phyloP scores from a whole-genome alignment of 2,113 vertebrate species.

The Ptyas mucosa region DNA sequence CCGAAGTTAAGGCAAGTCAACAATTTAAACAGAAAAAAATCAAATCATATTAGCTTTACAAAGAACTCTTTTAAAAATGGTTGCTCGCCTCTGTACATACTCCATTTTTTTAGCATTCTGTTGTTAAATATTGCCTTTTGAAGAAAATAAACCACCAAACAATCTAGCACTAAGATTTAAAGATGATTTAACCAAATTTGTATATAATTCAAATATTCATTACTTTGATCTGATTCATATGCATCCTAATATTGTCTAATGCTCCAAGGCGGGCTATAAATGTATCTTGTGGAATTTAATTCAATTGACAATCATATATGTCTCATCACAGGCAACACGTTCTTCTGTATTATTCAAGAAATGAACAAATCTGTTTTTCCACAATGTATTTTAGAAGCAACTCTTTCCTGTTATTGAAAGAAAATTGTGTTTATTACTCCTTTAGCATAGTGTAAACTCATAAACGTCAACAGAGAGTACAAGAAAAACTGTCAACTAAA shows the following conservation, averaged over 20 bases:
- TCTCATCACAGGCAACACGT: slow-evolving; percentile 65
- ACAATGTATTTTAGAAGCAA: slow-evolving; percentile 78
- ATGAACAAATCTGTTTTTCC: slow-evolving; percentile 74
- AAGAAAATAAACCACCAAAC: slow-evolving; percentile 27
- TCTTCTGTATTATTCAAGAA: slow-evolving; percentile 82
- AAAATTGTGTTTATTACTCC: slow-evolving; percentile 95
- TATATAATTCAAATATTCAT: slow-evolving; percentile 75
- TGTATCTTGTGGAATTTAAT: slow-evolving; percentile 72
- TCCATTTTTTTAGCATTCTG: slow-evolving; percentile 24
- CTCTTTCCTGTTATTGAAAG: slow-evolving; percentile 87
- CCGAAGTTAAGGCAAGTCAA: slow-evolving; percentile 41
- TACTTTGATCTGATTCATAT: slow-evolving; percentile 64
- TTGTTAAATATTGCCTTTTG: slow-evolving; percentile 5
- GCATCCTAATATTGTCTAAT: slow-evolving; percentile 70
- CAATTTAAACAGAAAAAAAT: not conserved
- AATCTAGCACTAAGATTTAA: slow-evolving; percentile 53
- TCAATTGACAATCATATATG: slow-evolving; percentile 71
- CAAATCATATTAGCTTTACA: slow-evolving; percentile 11
- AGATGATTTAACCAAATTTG: slow-evolving; percentile 69
- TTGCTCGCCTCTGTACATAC: slow-evolving; percentile 11
- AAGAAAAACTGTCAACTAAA: slow-evolving; percentile 97
- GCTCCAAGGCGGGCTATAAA: slow-evolving; percentile 72
- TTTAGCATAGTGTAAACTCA: slow-evolving; percentile 96
- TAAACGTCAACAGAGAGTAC: slow-evolving; percentile 94
- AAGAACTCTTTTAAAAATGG: slow-evolving; percentile 13